A percentile compares a stretch with the other conserved stretches of the same genome.
Conservation (phyloP, 1,140 invertebrate genomes). For the Trissolcus basalis region DNA sequence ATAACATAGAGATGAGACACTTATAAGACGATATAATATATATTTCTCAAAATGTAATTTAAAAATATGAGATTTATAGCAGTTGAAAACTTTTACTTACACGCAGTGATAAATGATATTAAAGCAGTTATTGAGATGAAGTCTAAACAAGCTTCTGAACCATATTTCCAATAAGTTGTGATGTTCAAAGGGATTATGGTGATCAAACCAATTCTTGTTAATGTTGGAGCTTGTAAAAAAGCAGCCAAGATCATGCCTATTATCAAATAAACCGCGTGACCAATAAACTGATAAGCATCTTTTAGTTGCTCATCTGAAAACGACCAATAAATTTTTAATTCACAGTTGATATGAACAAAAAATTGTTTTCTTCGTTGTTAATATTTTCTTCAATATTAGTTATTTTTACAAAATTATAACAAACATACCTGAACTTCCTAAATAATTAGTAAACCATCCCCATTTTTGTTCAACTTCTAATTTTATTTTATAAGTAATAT, state of each 20-base stretch:
- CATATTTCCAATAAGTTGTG: constrained; percentile 68
- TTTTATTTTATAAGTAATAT: constrained; percentile 76
- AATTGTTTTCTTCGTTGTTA: background rate
- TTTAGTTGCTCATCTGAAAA: constrained; percentile 68
- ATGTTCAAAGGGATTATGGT: constrained; percentile 71
- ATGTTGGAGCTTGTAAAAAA: constrained; percentile 69
- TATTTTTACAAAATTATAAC: background rate
- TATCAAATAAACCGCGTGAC: constrained; percentile 68
- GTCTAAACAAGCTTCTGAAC: constrained; percentile 66
- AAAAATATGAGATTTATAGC: too few species aligned
- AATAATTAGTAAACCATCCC: constrained; percentile 77
- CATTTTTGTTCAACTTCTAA: constrained; percentile 77
- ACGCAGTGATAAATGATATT: constrained; percentile 69
- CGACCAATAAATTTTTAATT: background rate
- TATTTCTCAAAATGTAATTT: too few species aligned
- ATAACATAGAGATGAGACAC: too few species aligned
- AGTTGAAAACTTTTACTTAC: constrained; percentile 65
- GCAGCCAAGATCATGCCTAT: constrained; percentile 69
- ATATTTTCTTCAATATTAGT: too few species aligned
- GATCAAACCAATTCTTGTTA: constrained; percentile 67
- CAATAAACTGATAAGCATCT: constrained; percentile 60
- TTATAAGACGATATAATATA: too few species aligned
- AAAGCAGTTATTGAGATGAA: constrained; percentile 69
- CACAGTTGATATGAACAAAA: background rate
- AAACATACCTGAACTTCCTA: constrained; percentile 77